Evolutionary conservation across 2,888 invertebrate genomes (phyloP).

Genomic region (Sialis lutaria): DNA sequence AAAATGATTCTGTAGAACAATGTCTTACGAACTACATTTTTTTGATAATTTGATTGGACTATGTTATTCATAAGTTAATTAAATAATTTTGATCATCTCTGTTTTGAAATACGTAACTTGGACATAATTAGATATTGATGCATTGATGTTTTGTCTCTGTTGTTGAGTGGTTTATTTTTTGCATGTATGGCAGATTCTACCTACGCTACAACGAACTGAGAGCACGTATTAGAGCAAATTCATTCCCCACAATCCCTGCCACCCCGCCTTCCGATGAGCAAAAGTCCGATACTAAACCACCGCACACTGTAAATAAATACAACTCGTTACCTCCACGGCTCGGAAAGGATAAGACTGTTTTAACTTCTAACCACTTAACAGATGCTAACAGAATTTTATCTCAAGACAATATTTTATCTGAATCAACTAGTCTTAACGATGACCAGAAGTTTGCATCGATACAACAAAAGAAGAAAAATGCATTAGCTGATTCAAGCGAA

Average conservation of each 20-base stretch:
- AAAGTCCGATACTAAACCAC: neutral
- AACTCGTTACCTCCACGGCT: neutral
- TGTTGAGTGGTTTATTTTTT: constrained; percentile 2
- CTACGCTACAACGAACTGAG: constrained; percentile 74
- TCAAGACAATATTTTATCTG: too few species aligned
- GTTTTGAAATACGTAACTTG: constrained; percentile 11
- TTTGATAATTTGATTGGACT: too few species aligned
- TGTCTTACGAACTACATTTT: too few species aligned
- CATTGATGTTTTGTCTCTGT: constrained; percentile 3
- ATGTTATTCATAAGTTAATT: neutral
- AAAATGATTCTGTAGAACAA: too few species aligned
- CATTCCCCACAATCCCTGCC: constrained; percentile 57
- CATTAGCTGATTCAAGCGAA: neutral
- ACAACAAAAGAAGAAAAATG: neutral
- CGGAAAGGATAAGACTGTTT: neutral
- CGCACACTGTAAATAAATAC: neutral
- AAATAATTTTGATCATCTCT: constrained; percentile 12
- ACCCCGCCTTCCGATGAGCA: constrained; percentile 25
- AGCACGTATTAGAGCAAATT: constrained; percentile 75
- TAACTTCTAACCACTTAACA: too few species aligned
- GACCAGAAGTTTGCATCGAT: constrained; percentile 1
- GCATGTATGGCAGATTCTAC: constrained; percentile 52
- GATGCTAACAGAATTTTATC: too few species aligned
- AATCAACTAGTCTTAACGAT: constrained; percentile 1
- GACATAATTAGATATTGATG: neutral